phyloP scores from a whole-genome alignment of 1,140 invertebrate genomes.

The Littorina saxatilis region DNA sequence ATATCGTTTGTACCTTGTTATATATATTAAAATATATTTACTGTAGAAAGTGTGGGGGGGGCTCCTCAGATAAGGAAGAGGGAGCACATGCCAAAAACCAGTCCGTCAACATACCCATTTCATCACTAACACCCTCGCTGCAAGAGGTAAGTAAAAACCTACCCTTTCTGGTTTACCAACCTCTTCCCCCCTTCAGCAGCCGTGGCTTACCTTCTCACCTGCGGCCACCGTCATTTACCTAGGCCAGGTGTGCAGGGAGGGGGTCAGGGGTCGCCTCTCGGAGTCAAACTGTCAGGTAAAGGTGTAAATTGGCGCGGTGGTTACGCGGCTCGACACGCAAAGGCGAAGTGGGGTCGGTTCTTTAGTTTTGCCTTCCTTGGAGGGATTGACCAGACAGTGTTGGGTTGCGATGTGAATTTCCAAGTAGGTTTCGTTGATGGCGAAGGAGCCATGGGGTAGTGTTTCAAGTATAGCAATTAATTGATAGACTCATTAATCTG shows the following conservation, averaged over 20 bases:
- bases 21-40: too few relatives aligned
- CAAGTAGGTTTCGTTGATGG: background rate
- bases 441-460: background rate
- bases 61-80: too few relatives aligned
- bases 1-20: too few relatives aligned
- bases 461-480: background rate
- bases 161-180: too few relatives aligned
- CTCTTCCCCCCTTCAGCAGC: background rate
- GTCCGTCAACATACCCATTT: too few relatives aligned
- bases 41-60: too few relatives aligned
- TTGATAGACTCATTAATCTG: too few relatives aligned
- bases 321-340: background rate
- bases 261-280: background rate
- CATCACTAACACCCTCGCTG: too few relatives aligned
- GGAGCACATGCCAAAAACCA: too few relatives aligned
- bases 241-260: background rate
- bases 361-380: background rate
- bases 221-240: background rate
- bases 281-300: constrained; percentile 5
- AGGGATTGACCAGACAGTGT: background rate
- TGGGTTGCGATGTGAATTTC: background rate
- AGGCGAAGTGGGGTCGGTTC: background rate
- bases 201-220: constrained; percentile 9
- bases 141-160: too few relatives aligned
- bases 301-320: constrained; percentile 10